Evolutionary conservation across 2,797 vertebrate species (phyloP).

Genomic region (Nothura maculosa): DNA sequence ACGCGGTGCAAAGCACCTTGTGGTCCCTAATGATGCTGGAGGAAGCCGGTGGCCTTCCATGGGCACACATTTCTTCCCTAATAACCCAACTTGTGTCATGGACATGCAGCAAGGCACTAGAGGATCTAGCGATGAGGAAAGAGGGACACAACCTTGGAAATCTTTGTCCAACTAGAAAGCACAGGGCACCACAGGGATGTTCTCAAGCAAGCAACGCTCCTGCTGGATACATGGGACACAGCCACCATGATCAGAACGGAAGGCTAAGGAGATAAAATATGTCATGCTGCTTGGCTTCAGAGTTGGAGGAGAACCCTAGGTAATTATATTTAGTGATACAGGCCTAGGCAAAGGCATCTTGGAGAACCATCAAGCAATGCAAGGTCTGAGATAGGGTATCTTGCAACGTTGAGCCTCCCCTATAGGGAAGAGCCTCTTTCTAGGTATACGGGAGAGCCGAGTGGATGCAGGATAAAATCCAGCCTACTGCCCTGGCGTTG

Average conservation of each 20-base stretch:
- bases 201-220: background rate
- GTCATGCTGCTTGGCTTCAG: background rate
- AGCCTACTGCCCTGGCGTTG: background rate
- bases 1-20: background rate
- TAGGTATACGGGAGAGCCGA: rapidly evolving
- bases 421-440: background rate
- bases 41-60: rapidly evolving
- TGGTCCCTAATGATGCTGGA: background rate
- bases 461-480: background rate
- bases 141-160: background rate
- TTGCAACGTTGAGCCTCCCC: background rate
- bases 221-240: background rate
- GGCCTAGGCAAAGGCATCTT: background rate
- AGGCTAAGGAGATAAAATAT: background rate
- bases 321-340: background rate
- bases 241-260: background rate
- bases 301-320: background rate
- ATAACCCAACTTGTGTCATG: background rate
- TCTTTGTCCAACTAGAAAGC: background rate
- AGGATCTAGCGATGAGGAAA: background rate
- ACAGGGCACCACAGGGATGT: background rate
- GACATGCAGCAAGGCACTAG: background rate
- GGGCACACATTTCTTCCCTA: background rate
- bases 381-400: background rate
- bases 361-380: rapidly evolving